A percentile compares a stretch with the other conserved stretches of the same genome.
These are phyloP conservation scores for Nomada ferruginata DNA, from an alignment of 2,888 invertebrate species.

Conservation along the genomic window DNA sequence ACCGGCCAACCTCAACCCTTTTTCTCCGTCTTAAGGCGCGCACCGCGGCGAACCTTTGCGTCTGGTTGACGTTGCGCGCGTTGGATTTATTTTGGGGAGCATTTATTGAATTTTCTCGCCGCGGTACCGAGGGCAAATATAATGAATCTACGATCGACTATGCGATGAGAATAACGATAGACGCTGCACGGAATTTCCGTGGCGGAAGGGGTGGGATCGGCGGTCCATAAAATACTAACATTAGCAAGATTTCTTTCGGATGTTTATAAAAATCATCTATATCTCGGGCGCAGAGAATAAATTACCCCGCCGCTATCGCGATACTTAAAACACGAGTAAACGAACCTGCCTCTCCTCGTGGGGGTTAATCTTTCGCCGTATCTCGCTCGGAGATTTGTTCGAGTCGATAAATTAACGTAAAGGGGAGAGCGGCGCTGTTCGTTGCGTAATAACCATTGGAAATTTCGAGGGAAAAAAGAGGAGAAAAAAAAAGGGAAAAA, in stretches of 20 bases:
- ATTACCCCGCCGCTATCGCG: constrained; percentile 18
- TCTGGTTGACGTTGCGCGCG: constrained; percentile 26
- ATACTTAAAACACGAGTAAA: constrained; percentile 16
- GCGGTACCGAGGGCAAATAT: too few relatives aligned
- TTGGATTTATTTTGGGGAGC: constrained; percentile 7
- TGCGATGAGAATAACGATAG: too few relatives aligned
- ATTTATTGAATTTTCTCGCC: too few relatives aligned
- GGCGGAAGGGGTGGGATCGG: too few relatives aligned
- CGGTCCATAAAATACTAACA: background rate
- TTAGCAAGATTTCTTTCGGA: background rate
- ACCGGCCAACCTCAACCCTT: constrained; percentile 33
- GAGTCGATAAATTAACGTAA: constrained; percentile 44
- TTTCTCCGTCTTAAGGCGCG: constrained; percentile 47
- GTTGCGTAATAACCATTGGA: constrained; percentile 55
- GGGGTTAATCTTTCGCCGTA: constrained; percentile 28
- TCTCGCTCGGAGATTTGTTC: constrained; percentile 29
- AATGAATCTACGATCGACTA: too few relatives aligned
- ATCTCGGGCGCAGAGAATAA: background rate
- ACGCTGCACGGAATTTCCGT: too few relatives aligned
- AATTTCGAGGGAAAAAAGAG: constrained; percentile 8
- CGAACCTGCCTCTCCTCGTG: background rate
- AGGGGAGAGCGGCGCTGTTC: background rate
- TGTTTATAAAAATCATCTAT: background rate
- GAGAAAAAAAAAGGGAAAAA: background rate
- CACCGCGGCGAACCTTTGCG: constrained; percentile 35